Conservation (phyloP, 2,113 vertebrate genomes). For the Hypocryptadius cinnamomeus region DNA sequence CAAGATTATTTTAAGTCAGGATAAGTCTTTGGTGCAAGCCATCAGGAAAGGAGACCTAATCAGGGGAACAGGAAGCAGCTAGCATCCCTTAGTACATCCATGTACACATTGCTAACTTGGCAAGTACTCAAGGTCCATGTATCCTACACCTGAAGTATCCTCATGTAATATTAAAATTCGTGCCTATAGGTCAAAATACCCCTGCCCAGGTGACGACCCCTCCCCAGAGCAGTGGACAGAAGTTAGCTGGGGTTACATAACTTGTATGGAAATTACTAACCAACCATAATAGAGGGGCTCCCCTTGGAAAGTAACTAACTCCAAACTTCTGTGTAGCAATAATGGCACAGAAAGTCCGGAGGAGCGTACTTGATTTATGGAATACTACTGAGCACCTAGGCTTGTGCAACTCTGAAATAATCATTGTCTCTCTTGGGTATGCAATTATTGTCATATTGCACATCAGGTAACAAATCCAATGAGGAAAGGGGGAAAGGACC, state of each 20-base stretch:
- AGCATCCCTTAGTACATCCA: not conserved
- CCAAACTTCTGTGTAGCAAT: not conserved
- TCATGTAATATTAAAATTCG: not conserved
- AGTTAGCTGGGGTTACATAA: not conserved
- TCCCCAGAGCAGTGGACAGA: not conserved
- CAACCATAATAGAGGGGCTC: not conserved
- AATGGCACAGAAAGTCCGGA: not conserved
- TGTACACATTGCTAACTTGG: not conserved
- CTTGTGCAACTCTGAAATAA: not conserved
- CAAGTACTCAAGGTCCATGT: not conserved
- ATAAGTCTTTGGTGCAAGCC: not conserved
- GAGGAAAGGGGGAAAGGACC: not conserved
- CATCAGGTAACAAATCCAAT: rapidly evolving
- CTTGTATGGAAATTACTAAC: not conserved
- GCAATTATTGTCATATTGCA: not conserved
- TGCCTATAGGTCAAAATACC: not conserved
- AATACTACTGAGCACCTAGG: not conserved
- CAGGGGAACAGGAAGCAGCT: not conserved
- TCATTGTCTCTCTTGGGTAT: not conserved
- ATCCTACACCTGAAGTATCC: not conserved
- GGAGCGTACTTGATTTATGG: rapidly evolving
- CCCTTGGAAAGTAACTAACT: not conserved
- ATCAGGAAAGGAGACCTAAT: not conserved
- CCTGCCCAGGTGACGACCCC: not conserved
- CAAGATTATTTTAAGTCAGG: not conserved